Conservation (phyloP, 2,113 vertebrate genomes). For the Hystrix brachyura region DNA sequence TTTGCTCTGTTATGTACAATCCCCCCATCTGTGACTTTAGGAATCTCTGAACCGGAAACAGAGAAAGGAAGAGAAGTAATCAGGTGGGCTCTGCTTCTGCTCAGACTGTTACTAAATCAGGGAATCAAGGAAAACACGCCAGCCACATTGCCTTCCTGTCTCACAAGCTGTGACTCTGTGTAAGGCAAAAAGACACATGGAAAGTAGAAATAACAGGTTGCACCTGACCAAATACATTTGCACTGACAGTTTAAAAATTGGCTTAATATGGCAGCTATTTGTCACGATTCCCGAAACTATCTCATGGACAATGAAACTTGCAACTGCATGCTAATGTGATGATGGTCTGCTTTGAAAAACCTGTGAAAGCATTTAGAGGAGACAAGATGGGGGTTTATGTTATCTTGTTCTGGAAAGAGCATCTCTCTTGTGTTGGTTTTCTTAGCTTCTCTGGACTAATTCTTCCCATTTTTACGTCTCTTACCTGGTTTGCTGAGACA, state of each 20-base stretch:
- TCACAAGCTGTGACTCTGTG: not conserved
- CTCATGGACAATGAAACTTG: not conserved
- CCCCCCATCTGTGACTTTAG: constrained; percentile 4
- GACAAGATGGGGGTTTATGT: not conserved
- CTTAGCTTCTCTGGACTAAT: not conserved
- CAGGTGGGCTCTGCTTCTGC: too few relatives aligned
- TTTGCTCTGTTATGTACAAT: not conserved
- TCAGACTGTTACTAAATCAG: not conserved
- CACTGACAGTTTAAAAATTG: not conserved
- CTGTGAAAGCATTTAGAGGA: not conserved
- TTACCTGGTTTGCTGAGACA: not conserved
- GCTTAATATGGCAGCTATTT: not conserved
- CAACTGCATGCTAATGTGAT: not conserved
- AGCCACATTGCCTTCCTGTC: rapidly evolving
- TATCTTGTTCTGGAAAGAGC: not conserved
- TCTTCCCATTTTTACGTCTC: not conserved
- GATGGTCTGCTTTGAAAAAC: not conserved
- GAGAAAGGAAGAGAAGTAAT: not conserved
- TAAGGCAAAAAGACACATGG: not conserved
- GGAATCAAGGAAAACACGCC: not conserved
- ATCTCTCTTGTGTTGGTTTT: not conserved
- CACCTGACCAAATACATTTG: not conserved
- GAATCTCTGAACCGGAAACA: not conserved
- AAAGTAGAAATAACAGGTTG: not conserved
- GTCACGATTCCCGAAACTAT: not conserved